A percentile compares a stretch with the other conserved stretches of the same genome.
phyloP scores from a whole-genome alignment of 92 coral and sea anemone species.

The Muricea muricata region DNA sequence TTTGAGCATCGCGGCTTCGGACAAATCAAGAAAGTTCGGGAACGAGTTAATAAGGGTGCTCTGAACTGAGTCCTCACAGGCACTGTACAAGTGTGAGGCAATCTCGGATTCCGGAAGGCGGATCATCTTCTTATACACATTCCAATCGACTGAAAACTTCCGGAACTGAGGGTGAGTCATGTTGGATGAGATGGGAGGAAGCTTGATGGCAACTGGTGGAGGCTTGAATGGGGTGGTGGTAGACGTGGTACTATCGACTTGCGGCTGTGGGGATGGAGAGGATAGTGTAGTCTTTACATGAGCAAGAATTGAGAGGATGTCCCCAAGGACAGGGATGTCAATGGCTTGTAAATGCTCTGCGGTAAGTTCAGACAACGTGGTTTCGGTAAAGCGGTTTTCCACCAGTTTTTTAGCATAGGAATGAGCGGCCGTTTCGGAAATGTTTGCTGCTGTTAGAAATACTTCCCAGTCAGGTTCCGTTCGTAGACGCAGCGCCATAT shows the following conservation, averaged over 20 bases:
- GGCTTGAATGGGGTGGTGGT: neutral
- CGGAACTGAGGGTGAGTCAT: constrained; percentile 13
- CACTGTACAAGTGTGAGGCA: constrained; percentile 6
- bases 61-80: constrained; percentile 12
- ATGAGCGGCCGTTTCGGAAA: neutral
- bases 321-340: neutral
- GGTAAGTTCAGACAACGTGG: neutral
- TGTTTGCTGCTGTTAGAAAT: neutral
- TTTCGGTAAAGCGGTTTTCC: neutral
- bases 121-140: neutral
- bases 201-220: constrained; percentile 26
- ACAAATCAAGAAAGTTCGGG: neutral
- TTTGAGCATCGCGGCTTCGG: neutral
- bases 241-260: constrained; percentile 4
- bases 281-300: neutral
- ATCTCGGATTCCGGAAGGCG: neutral
- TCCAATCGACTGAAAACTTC: neutral
- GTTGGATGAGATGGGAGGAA: neutral
- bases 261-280: neutral
- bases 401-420: neutral
- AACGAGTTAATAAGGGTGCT: neutral
- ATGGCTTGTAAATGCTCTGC: neutral
- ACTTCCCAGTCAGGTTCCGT: neutral
- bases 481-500: neutral
- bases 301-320: neutral